A percentile compares a stretch with the other conserved stretches of the same genome.
phyloP scores from a whole-genome alignment of 2,888 invertebrate species.

The Lamellibrachia satsuma region DNA sequence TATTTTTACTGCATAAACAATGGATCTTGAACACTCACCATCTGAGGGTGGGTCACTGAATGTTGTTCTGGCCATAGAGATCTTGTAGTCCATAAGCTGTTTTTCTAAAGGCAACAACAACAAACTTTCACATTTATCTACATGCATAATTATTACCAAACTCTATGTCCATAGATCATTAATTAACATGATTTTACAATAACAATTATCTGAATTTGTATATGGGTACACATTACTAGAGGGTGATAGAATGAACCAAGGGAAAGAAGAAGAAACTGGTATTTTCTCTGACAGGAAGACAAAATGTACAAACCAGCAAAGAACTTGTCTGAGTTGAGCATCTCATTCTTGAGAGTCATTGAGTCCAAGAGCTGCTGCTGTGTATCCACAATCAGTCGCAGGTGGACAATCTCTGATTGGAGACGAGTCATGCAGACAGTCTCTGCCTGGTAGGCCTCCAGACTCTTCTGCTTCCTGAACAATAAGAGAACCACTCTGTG shows the following conservation, averaged over 20 bases:
- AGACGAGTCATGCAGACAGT: constrained; percentile 62
- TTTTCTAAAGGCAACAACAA: constrained; percentile 28
- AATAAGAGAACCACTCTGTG: background rate
- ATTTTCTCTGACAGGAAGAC: background rate
- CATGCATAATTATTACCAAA: background rate
- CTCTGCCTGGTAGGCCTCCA: constrained; percentile 64
- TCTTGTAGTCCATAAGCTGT: constrained; percentile 32
- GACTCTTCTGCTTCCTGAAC: constrained; percentile 61
- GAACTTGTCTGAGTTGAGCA: constrained; percentile 37
- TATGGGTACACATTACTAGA: too few relatives aligned
- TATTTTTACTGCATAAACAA: background rate
- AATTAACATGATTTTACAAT: too few relatives aligned
- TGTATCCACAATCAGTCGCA: constrained; percentile 52
- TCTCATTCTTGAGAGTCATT: constrained; percentile 53
- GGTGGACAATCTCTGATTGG: constrained; percentile 62
- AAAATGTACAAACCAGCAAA: constrained; percentile 32
- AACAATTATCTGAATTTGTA: too few relatives aligned
- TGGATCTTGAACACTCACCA: background rate
- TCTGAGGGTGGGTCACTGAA: constrained; percentile 8
- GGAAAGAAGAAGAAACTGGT: background rate
- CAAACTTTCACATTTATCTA: background rate
- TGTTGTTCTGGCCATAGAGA: constrained; percentile 24
- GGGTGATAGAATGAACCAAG: background rate
- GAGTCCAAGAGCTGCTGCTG: constrained; percentile 55
- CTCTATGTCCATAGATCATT: background rate